Percentiles rank a stretch among this genome's conserved stretches.
These are phyloP conservation scores for Centroberyx gerrardi DNA, from an alignment of 2,797 vertebrate genomes.

Conservation along the genomic window DNA sequence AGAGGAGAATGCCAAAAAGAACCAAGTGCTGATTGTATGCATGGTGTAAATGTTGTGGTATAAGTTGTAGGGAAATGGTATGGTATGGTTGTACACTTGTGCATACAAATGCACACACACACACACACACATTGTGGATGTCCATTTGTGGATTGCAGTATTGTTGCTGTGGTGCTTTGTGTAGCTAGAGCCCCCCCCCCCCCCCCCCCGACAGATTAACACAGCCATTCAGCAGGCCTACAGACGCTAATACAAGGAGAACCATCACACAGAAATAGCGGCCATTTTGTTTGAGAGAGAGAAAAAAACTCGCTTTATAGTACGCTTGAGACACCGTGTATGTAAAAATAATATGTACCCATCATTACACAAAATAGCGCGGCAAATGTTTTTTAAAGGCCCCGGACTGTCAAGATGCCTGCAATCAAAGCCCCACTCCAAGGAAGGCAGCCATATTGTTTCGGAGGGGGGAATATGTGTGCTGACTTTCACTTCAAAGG, in stretches of 20 bases:
- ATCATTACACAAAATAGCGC: neutral
- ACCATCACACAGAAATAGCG: constrained; percentile 27
- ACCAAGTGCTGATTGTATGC: no score
- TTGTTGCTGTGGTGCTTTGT: constrained; percentile 61
- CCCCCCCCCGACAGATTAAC: constrained; percentile 66
- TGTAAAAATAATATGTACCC: neutral
- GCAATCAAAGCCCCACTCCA: constrained; percentile 22
- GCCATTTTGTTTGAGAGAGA: constrained; percentile 30
- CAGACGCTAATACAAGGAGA: constrained; percentile 46
- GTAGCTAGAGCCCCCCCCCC: constrained; percentile 26
- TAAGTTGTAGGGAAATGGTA: neutral
- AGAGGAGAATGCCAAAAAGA: neutral
- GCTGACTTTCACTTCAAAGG: constrained; percentile 22
- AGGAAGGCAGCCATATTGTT: constrained; percentile 37
- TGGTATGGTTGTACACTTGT: neutral
- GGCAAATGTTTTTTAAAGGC: constrained; percentile 16
- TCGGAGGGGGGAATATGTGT: neutral
- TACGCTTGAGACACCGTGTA: neutral
- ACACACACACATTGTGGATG: constrained; percentile 1
- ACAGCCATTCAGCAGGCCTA: constrained; percentile 57
- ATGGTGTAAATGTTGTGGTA: neutral
- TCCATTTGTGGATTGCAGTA: constrained; percentile 49
- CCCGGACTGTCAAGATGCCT: constrained; percentile 5
- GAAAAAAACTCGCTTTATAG: neutral
- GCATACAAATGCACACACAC: neutral